phyloP scores from a whole-genome alignment of 2,113 vertebrate genomes.

The Emydura subglobosa region DNA sequence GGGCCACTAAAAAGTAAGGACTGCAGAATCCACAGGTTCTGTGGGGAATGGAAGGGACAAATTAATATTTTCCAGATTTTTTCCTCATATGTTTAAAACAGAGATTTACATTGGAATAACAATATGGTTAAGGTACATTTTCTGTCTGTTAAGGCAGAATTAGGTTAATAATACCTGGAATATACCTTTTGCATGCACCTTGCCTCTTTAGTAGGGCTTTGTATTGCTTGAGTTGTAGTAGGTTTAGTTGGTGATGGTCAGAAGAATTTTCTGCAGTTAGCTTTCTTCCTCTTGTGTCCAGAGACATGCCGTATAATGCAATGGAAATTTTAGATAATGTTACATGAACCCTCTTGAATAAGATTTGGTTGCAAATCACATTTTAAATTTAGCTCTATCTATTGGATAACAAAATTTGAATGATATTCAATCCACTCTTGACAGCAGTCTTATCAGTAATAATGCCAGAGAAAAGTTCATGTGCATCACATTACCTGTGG shows the following conservation, averaged over 20 bases:
- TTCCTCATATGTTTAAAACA: neutral
- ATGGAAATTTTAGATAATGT: neutral
- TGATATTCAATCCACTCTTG: neutral
- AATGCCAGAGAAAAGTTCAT: neutral
- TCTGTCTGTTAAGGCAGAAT: neutral
- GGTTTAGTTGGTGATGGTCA: neutral
- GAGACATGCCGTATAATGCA: neutral
- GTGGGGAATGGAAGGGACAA: neutral
- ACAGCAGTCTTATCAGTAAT: neutral
- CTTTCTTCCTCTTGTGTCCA: neutral
- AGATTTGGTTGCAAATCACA: neutral
- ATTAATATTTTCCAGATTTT: neutral
- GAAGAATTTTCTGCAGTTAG: neutral
- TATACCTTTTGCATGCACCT: neutral
- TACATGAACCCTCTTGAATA: neutral
- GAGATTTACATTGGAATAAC: neutral
- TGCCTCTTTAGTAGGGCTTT: neutral
- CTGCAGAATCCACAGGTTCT: neutral
- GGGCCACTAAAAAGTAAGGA: neutral
- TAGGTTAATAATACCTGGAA: neutral
- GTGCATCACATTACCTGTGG: neutral
- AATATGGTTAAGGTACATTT: neutral
- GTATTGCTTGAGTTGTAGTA: neutral
- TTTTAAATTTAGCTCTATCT: slow-evolving; percentile 12
- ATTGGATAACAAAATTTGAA: neutral